Conservation (phyloP, 35 echinoderm and acorn worm species). For the Apostichopus japonicus region DNA sequence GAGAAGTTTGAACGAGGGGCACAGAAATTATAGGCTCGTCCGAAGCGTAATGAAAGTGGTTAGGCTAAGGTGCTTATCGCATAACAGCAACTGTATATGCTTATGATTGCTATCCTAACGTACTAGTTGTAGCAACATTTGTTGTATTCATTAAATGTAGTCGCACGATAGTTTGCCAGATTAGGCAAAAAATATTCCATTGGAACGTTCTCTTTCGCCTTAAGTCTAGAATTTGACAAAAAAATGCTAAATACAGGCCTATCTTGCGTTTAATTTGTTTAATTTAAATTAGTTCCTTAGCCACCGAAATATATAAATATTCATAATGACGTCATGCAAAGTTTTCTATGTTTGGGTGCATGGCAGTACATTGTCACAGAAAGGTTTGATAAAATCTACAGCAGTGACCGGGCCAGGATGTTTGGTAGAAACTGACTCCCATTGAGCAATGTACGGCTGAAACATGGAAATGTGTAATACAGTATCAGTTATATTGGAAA, state of each 20-base stretch:
- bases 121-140: neutral
- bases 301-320: neutral
- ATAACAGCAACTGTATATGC: neutral
- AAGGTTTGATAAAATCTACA: too few species aligned
- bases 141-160: neutral
- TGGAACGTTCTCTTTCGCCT: neutral
- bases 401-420: too few species aligned
- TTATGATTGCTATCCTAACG: neutral
- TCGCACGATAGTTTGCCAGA: neutral
- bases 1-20: conserved; percentile 40
- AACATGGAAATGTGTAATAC: too few species aligned
- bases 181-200: neutral
- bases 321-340: conserved; percentile 1
- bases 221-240: neutral
- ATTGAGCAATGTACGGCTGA: too few species aligned
- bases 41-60: conserved; percentile 26
- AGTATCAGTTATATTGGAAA: too few species aligned
- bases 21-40: conserved; percentile 32
- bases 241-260: neutral
- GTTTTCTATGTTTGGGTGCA: neutral
- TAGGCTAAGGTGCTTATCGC: neutral
- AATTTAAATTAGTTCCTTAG: neutral
- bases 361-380: neutral
- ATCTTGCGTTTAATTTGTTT: neutral
- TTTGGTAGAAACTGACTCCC: too few species aligned